Conservation (phyloP, 2,888 invertebrate genomes). For the Agrotis puta region DNA sequence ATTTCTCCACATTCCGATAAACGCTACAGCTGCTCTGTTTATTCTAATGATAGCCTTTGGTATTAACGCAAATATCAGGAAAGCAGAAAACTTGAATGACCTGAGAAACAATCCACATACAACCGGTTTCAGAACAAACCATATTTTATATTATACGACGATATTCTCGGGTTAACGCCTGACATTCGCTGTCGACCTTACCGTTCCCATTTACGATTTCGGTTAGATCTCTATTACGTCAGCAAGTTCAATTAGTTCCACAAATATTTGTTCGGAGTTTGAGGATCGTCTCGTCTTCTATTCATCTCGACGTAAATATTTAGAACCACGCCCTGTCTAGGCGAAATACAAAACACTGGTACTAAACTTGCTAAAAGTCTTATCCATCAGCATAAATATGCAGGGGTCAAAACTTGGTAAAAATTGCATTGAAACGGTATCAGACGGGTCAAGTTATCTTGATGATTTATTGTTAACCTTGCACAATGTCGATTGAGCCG, state of each 20-base stretch:
- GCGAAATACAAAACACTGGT: background rate
- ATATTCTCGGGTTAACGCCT: constrained; percentile 56
- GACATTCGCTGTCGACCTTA: constrained; percentile 61
- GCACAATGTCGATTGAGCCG: constrained; percentile 18
- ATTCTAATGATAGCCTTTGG: constrained; percentile 41
- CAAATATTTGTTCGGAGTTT: constrained; percentile 58
- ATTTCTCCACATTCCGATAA: constrained; percentile 14
- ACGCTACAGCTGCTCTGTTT: constrained; percentile 39
- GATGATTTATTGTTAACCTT: constrained; percentile 10
- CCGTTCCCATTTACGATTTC: constrained; percentile 62
- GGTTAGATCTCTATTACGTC: constrained; percentile 58
- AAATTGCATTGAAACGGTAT: constrained; percentile 20
- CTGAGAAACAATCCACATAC: constrained; percentile 25
- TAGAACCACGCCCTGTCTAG: constrained; percentile 24
- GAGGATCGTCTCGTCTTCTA: constrained; percentile 38
- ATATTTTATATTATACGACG: constrained; percentile 46
- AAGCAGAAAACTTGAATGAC: constrained; percentile 51
- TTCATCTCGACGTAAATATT: constrained; percentile 34
- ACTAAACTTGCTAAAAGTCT: constrained; percentile 7
- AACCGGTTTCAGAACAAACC: constrained; percentile 50
- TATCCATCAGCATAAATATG: constrained; percentile 11
- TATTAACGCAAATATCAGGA: constrained; percentile 29
- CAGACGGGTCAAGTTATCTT: constrained; percentile 29
- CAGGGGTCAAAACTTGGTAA: constrained; percentile 20
- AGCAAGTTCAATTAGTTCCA: constrained; percentile 61